Evolutionary conservation across 2,113 vertebrate genomes (phyloP), one percentile per base, ranked within the genome.

Genomic region (Sander vitreus): DNA sequence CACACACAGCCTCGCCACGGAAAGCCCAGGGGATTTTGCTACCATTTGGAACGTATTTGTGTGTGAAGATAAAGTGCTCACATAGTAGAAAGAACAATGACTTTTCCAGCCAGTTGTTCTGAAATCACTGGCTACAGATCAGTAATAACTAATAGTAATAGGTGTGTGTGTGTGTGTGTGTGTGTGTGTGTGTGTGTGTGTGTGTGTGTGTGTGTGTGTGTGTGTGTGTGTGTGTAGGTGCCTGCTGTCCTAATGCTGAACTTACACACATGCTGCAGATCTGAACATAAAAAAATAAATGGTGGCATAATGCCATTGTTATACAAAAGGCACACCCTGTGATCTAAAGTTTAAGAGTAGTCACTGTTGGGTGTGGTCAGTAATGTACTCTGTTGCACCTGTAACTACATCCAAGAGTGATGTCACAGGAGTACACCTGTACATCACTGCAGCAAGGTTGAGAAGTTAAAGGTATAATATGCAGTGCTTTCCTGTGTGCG

Each of bases 61-160:
- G 82, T 65, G 72, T 36, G 66, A 64, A 80, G 76, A 83, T 77
- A 67, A 89, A 83, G 71, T 68, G 84, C 76, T 84, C 45, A 11
- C 73, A 60, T 25, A 36, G 53, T n/a, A 45, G 33, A 76, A 57
- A 68, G 67, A 80, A 78, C 77, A 90, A 83, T 83, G 55, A 73
- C 25, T 12, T 76, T 63, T 67, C 5, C 48, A 53, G 63, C 73
- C 65, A 68, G 81, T n/a, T n/a, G 53, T 64, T 54, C 36, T 58
- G 65, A 76, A 68, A 70, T 78, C 75, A 69, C 3, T 1, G 12
- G 19, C 43, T 13, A 67, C 47, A 55, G 7, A 43, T 60, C 8
- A 36, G 33, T 63, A 39, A 59, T 65, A 64, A 47, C 81, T 65
- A 64, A 47, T 77, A 27, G 51, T 23, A 57, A n/a, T 15, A 23